Evolutionary conservation across 2,888 invertebrate genomes (phyloP), one percentile per base, ranked within the genome.

Genomic region (Drosophila putrida): DNA sequence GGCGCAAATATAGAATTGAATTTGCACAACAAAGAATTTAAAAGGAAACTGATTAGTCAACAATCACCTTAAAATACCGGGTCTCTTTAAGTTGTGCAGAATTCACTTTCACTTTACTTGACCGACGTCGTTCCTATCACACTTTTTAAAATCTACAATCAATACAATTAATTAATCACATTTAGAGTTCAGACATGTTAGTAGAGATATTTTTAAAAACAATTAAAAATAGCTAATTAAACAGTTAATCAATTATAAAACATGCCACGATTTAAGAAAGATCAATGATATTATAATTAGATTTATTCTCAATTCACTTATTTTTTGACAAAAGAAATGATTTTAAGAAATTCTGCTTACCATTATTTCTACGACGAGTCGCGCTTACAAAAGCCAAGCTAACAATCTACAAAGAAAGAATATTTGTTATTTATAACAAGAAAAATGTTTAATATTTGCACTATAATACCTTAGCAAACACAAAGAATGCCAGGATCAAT

Each of bases 391-490:
- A n/a, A 6, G 54, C 51, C 64, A 71, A 4, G 31, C 10, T 51
- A 9, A 33, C 20, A 33, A 81, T 59, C 80, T 81, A 31, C n/a
- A 57, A 46, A 4, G 28, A 4, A 4, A 54, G 4, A 38, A 8
- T 6, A 15, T 1, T 9, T 25, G 1, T 50, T 36, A 20, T 0
- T 25, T 31, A 6, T 9, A 31, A 8, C 31, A 31, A 5, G 2
- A 15, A n/a, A 3, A 20, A 31, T 9, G 2, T n/a, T 6, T 4
- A 10, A 25, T 5, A 13, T 9, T 4, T 10, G 3, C n/a, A n/a
- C n/a, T 4, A n/a, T 31, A 41, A 6, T 51, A 78, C 80, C 60
- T 43, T 76, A n/a, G 80, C 11, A n/a, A 85, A 65, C 1, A 66
- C 0, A 1, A 20, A 5, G 2, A 65, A 10, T 11, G 58, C 68